These are phyloP conservation scores for Theristicus caerulescens DNA, from an alignment of 2,113 vertebrate genomes.

Conservation along the genomic window DNA sequence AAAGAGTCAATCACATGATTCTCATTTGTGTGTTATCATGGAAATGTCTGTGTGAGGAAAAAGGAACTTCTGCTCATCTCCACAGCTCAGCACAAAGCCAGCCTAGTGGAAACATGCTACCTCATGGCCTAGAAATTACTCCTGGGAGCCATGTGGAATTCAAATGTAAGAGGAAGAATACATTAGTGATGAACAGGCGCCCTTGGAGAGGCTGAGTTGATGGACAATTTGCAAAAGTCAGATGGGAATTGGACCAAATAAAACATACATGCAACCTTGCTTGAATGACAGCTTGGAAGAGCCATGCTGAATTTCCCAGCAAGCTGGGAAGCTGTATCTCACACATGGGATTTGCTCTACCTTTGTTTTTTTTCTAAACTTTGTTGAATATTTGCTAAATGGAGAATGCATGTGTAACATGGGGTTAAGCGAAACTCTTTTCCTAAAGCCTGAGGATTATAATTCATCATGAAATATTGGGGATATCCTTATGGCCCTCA, in stretches of 20 bases:
- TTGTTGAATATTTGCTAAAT: neutral
- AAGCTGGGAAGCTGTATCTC: neutral
- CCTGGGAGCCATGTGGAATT: neutral
- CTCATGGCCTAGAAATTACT: neutral
- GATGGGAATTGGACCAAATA: neutral
- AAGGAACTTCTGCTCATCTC: conserved; percentile 26
- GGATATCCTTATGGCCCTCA: neutral
- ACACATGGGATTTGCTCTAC: neutral
- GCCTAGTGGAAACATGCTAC: neutral
- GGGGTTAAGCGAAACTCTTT: neutral
- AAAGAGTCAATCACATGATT: conserved; percentile 25
- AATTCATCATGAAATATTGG: neutral
- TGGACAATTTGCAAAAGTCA: conserved; percentile 6
- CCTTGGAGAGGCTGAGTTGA: neutral
- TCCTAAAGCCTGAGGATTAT: neutral
- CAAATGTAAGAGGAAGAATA: neutral
- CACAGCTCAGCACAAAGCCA: neutral
- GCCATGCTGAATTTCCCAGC: neutral
- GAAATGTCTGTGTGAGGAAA: conserved; percentile 35
- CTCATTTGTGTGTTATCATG: neutral
- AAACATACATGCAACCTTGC: neutral
- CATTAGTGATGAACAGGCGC: neutral
- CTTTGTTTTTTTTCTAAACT: neutral
- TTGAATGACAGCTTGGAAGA: neutral
- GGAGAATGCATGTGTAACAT: neutral